phyloP scores from a whole-genome alignment of 1,140 invertebrate species.

The Drosophila quadrilineata region DNA sequence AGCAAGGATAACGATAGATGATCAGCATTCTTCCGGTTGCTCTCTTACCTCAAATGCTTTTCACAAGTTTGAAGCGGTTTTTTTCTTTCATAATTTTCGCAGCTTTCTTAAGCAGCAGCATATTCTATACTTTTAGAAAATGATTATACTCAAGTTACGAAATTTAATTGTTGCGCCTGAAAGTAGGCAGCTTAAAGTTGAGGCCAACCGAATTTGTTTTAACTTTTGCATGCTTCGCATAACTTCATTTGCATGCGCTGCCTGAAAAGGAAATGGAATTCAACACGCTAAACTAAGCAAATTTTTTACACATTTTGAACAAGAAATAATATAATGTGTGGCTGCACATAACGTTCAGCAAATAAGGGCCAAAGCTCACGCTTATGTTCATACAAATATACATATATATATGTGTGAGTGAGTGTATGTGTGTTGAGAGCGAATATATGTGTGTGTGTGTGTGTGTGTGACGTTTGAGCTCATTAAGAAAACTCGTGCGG shows the following conservation, averaged over 20 bases:
- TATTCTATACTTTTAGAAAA: constrained; percentile 39
- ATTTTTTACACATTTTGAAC: constrained; percentile 52
- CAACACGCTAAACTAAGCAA: constrained; percentile 36
- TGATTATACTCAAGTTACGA: constrained; percentile 71
- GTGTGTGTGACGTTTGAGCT: constrained; percentile 55
- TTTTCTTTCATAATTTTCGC: constrained; percentile 22
- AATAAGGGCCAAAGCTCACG: constrained; percentile 46
- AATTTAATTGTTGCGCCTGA: constrained; percentile 64
- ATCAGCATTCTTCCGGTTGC: constrained; percentile 9
- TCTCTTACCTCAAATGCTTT: constrained; percentile 21
- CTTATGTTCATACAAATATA: too few relatives aligned
- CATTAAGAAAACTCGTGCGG: constrained; percentile 66
- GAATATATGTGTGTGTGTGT: constrained; percentile 11
- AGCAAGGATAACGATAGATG: not conserved
- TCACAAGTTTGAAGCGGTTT: constrained; percentile 21
- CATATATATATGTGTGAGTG: not conserved
- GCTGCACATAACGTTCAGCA: constrained; percentile 30
- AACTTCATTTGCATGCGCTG: constrained; percentile 34
- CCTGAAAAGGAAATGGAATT: constrained; percentile 27
- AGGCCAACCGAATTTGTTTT: constrained; percentile 1
- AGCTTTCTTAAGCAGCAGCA: constrained; percentile 20
- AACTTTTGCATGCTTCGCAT: constrained; percentile 11
- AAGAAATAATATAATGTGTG: constrained; percentile 26
- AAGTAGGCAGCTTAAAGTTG: constrained; percentile 20
- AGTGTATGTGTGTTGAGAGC: not conserved